A percentile compares a stretch with the other conserved stretches of the same genome.
Conservation (phyloP, 2,888 invertebrate genomes). For the Molorchus minor region DNA sequence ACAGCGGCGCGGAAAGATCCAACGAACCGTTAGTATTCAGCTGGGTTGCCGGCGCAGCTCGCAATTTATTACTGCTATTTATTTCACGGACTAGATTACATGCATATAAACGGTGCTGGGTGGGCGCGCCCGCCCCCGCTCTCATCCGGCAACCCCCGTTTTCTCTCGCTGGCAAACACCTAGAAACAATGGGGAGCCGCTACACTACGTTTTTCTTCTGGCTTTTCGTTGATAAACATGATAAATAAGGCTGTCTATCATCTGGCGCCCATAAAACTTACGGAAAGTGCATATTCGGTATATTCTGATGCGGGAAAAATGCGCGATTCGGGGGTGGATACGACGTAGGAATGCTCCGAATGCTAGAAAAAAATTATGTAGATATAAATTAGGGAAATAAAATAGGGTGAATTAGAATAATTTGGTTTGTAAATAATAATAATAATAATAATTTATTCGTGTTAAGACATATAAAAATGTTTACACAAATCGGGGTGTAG, state of each 20-base stretch:
- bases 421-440: no score
- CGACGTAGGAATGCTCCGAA: no score
- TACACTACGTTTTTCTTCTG: conserved; percentile 12
- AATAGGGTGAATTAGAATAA: no score
- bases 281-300: conserved; percentile 1
- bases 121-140: conserved; percentile 32
- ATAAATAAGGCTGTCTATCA: neutral
- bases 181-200: conserved; percentile 28
- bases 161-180: conserved; percentile 32
- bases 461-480: no score
- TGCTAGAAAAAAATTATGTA: no score
- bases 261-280: neutral
- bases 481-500: no score
- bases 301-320: no score
- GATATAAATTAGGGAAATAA: no score
- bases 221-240: neutral
- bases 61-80: conserved; percentile 82
- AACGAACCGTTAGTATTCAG: conserved; percentile 41
- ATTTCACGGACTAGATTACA: conserved; percentile 64
- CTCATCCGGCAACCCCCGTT: conserved; percentile 27
- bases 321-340: no score
- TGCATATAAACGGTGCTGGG: conserved; percentile 63
- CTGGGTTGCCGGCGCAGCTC: conserved; percentile 56
- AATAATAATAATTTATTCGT: no score
- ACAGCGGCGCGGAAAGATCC: conserved; percentile 32